Evolutionary conservation across 2,113 vertebrate species (phyloP).

Genomic region (Forbesichthys agassizii): DNA sequence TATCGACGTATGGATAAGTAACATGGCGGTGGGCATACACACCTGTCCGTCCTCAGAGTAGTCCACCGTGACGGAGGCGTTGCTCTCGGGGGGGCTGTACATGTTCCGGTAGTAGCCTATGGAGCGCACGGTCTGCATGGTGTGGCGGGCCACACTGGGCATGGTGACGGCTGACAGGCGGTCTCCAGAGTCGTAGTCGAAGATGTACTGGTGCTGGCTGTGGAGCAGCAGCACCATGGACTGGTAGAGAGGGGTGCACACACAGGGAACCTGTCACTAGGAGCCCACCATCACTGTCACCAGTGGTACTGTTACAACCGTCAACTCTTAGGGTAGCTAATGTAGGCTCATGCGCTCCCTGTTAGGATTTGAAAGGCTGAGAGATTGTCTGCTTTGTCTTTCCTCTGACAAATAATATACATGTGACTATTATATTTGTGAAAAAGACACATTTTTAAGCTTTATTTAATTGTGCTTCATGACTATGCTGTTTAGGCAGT

Average conservation of each 20-base stretch:
- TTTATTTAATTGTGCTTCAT: too few species aligned
- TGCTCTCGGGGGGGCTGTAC: slow-evolving; percentile 95
- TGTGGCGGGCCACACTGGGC: slow-evolving; percentile 97
- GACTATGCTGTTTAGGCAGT: too few species aligned
- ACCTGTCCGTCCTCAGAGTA: slow-evolving; percentile 92
- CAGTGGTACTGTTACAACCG: background rate
- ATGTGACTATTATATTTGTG: too few species aligned
- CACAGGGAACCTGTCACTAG: background rate
- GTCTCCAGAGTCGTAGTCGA: slow-evolving; percentile 92
- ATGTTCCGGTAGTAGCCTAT: slow-evolving; percentile 98
- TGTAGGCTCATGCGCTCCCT: too few species aligned
- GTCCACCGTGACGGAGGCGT: slow-evolving; percentile 94
- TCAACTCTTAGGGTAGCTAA: too few species aligned
- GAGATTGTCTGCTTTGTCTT: too few species aligned
- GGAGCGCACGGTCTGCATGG: slow-evolving; percentile 97
- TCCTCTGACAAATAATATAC: too few species aligned
- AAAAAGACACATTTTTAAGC: too few species aligned
- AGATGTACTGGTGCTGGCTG: slow-evolving; percentile 98
- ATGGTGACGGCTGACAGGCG: slow-evolving; percentile 95
- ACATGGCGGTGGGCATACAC: background rate
- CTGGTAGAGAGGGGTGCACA: slow-evolving; percentile 68
- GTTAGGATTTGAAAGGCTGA: too few species aligned
- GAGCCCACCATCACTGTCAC: slow-evolving; percentile 35
- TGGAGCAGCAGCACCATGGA: slow-evolving; percentile 98
- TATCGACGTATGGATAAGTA: too few species aligned